These are phyloP conservation scores for Camarhynchus parvulus DNA, from an alignment of 2,113 vertebrate species.

Conservation along the genomic window DNA sequence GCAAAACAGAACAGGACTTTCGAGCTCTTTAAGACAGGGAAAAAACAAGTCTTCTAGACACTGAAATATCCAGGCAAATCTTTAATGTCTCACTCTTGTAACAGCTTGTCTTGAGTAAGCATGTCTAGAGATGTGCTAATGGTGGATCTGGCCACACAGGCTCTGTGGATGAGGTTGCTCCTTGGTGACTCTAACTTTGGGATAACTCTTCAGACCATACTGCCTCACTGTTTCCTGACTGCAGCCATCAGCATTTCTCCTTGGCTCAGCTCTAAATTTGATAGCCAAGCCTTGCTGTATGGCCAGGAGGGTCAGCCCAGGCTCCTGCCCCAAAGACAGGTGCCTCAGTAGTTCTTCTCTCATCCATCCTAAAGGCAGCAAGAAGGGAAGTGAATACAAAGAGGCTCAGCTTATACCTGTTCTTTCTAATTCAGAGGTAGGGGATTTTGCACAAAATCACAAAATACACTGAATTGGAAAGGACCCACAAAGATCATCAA, in stretches of 20 bases:
- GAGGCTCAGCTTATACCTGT: neutral
- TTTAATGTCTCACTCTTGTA: neutral
- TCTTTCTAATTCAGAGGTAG: neutral
- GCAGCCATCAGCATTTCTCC: neutral
- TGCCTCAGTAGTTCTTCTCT: neutral
- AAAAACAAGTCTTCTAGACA: rapidly evolving
- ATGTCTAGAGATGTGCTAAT: neutral
- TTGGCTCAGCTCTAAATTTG: neutral
- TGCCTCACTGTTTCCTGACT: neutral
- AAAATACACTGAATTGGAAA: neutral
- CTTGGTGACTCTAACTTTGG: neutral
- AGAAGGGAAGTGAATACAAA: neutral
- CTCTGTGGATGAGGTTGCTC: neutral
- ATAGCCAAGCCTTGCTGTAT: neutral
- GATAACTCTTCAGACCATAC: neutral
- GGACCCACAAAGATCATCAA: neutral
- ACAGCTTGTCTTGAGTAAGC: neutral
- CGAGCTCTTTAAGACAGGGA: neutral
- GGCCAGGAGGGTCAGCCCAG: neutral
- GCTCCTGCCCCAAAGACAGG: neutral
- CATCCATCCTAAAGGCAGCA: neutral
- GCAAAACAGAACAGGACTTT: neutral
- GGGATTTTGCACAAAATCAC: neutral
- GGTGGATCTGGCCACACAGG: neutral
- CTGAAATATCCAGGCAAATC: neutral